Evolutionary conservation across 1,140 invertebrate genomes (phyloP), one percentile per base, ranked within the genome.

Genomic region (Rhyacophila brunnea): DNA sequence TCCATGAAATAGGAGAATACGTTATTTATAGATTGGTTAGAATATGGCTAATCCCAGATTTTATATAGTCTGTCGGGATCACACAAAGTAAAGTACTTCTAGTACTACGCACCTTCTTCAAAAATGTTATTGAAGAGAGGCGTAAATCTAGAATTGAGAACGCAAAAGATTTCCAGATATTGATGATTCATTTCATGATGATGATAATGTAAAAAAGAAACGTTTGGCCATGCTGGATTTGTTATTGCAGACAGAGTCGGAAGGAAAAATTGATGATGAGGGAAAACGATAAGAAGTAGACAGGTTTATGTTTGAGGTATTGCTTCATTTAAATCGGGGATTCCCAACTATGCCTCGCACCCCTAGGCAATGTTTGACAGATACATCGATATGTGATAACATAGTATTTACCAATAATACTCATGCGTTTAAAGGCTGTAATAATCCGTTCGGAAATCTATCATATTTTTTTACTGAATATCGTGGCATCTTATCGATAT

Each of bases 221-320:
- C 51, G 61, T 17, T 45, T 66, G 34, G 70, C 70, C 11, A 70
- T 74, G 70, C 50, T 74, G 15, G 73, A 75, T 63, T 49, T 74
- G 10, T 58, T 93, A 6, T 72, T 93, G 6, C 75, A 83, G 62
- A 76, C 80, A 18, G 81, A 83, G 55, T 71, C 77, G 38, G 71
- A 79, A 43, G 75, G 80, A 19, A 78, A 74, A 38, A 79, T 83
- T 35, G 83, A 73, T 38, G 78, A 89, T 61, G 55, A 77, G 15
- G 89, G 90, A 55, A 90, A 93, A 38, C 80, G 84, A 60, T 89
- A 92, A 69, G 90, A 93, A 80, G 88, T 91, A 3, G 88, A 92
- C 69, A 92, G 89, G 0, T 92, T 92, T 67, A 87, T 90, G 81
- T 91, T 91, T 74, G 87, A 87, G 77, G 74, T 74, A 66, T 46